Conservation (phyloP, 2,888 invertebrate genomes). For the Amiota mariae region DNA sequence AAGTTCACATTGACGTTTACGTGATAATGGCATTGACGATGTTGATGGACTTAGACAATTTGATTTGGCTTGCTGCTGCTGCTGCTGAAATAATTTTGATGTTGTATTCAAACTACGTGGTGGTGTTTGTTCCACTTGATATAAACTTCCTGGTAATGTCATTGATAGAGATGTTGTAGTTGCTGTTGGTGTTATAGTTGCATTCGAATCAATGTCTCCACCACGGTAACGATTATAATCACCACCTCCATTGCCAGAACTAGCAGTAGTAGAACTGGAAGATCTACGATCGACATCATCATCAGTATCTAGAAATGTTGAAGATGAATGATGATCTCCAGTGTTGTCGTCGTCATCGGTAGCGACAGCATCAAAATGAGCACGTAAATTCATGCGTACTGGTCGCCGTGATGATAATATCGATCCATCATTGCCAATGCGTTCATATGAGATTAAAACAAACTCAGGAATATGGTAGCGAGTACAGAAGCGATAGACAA, state of each 20-base stretch:
- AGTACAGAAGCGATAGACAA: background rate
- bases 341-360: background rate
- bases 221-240: background rate
- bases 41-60: background rate
- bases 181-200: background rate
- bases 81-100: too few relatives aligned
- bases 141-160: background rate
- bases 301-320: too few relatives aligned
- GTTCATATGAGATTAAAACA: background rate
- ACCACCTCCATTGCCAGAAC: background rate
- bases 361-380: background rate
- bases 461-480: background rate
- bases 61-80: background rate
- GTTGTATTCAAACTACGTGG: too few relatives aligned
- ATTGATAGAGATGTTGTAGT: background rate
- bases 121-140: too few relatives aligned
- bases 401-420: background rate
- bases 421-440: background rate
- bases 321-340: too few relatives aligned
- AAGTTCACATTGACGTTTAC: constrained; percentile 9
- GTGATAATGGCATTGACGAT: background rate
- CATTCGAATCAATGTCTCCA: background rate
- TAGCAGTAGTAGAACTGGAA: too few relatives aligned
- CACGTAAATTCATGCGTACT: constrained; percentile 9
- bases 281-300: too few relatives aligned